These are phyloP conservation scores for Galendromus occidentalis DNA, from an alignment of 1,140 invertebrate species.

Conservation along the genomic window DNA sequence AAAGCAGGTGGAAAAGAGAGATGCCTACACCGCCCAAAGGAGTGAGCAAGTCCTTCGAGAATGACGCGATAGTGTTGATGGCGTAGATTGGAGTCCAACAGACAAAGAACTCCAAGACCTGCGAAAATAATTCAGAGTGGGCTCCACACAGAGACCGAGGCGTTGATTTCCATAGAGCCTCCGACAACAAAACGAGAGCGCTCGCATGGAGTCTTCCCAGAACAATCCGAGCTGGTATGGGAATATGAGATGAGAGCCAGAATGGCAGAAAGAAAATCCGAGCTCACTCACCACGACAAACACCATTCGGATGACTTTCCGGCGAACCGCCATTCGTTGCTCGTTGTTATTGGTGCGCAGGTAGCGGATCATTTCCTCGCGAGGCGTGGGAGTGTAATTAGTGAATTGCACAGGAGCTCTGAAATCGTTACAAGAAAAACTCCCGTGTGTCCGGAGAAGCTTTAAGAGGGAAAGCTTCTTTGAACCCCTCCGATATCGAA, in stretches of 20 bases:
- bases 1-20: constrained; percentile 30
- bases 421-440: too few species aligned
- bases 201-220: too few species aligned
- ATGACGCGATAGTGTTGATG: constrained; percentile 28
- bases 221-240: too few species aligned
- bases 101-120: constrained; percentile 32
- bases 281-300: constrained; percentile 29
- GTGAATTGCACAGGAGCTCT: too few species aligned
- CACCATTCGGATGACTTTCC: constrained; percentile 33
- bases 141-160: too few species aligned
- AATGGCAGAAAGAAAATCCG: too few species aligned
- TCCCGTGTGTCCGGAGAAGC: too few species aligned
- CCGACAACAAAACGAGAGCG: too few species aligned
- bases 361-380: constrained; percentile 3
- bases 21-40: constrained; percentile 22
- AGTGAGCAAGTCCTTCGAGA: constrained; percentile 22
- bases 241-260: too few species aligned
- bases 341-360: constrained; percentile 15
- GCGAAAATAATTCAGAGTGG: not conserved
- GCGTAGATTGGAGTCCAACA: constrained; percentile 36
- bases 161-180: too few species aligned
- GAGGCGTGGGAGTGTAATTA: not conserved
- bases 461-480: too few species aligned
- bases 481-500: too few species aligned
- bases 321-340: constrained; percentile 25